Evolutionary conservation across 2,113 vertebrate species (phyloP).

Genomic region (Ursus arctos): DNA sequence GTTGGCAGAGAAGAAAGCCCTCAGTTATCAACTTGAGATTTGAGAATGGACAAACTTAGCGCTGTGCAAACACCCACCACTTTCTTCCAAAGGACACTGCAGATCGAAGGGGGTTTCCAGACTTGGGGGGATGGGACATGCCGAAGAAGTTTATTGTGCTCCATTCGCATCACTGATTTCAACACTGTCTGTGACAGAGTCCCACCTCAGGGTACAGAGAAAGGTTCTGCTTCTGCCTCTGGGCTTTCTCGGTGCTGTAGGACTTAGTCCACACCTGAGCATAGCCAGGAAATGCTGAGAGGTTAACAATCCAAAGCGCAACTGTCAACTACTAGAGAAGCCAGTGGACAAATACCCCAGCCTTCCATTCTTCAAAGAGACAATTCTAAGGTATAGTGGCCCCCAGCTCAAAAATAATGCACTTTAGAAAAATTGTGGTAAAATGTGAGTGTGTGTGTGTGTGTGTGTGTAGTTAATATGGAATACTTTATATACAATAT

Average conservation of each 20-base stretch:
- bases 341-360: not conserved
- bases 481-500: not conserved
- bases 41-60: not conserved
- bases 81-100: not conserved
- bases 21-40: not conserved
- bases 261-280: not conserved
- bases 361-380: not conserved
- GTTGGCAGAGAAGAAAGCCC: not conserved
- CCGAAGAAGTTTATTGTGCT: fast-evolving
- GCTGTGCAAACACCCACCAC: not conserved
- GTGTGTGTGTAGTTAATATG: not conserved
- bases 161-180: not conserved
- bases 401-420: not conserved
- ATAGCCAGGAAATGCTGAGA: not conserved
- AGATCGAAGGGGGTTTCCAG: not conserved
- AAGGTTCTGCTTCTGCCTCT: not conserved
- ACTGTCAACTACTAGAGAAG: not conserved
- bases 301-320: not conserved
- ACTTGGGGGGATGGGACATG: too few species aligned
- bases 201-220: too few species aligned
- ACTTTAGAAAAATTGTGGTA: not conserved
- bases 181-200: not conserved
- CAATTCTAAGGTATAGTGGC: not conserved
- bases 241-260: not conserved
- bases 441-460: not conserved